These are phyloP conservation scores for Ornithoptera priamus DNA, from an alignment of 2,888 invertebrate species.

Conservation along the genomic window DNA sequence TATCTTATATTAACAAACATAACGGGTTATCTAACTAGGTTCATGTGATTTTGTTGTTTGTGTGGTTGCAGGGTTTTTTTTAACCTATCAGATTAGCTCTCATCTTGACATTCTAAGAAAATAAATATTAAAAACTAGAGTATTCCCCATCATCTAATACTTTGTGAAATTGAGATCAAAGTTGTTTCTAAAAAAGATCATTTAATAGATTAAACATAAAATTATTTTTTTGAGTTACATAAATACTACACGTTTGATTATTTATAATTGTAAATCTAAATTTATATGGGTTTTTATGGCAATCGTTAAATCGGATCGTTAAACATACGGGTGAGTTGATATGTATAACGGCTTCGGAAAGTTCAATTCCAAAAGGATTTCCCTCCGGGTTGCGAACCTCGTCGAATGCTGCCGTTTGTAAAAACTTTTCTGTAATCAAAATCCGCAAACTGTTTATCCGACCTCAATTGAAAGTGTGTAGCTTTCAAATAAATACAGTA, in stretches of 20 bases:
- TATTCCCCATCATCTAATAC: neutral
- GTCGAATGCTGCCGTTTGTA: constrained; percentile 12
- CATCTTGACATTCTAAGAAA: too few relatives aligned
- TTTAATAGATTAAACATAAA: neutral
- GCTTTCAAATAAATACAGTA: constrained; percentile 1
- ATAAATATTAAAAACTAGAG: too few relatives aligned
- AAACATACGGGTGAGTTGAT: neutral
- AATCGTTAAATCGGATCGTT: neutral
- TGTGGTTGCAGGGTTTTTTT: too few relatives aligned
- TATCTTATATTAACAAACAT: too few relatives aligned
- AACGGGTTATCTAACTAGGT: too few relatives aligned
- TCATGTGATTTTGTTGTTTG: too few relatives aligned
- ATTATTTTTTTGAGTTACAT: neutral
- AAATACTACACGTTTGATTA: neutral
- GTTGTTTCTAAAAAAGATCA: neutral
- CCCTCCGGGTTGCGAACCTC: constrained; percentile 10
- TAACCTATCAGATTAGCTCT: too few relatives aligned
- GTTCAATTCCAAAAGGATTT: constrained; percentile 23
- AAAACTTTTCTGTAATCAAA: constrained; percentile 26
- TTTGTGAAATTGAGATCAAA: neutral
- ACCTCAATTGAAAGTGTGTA: constrained; percentile 19
- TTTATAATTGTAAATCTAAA: neutral
- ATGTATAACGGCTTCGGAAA: constrained; percentile 10
- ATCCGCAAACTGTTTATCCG: constrained; percentile 12
- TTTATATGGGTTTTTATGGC: neutral